Base-by-base conservation (phyloP, 2,888 invertebrate genomes). In the Deladenus siricidicola region DNA sequence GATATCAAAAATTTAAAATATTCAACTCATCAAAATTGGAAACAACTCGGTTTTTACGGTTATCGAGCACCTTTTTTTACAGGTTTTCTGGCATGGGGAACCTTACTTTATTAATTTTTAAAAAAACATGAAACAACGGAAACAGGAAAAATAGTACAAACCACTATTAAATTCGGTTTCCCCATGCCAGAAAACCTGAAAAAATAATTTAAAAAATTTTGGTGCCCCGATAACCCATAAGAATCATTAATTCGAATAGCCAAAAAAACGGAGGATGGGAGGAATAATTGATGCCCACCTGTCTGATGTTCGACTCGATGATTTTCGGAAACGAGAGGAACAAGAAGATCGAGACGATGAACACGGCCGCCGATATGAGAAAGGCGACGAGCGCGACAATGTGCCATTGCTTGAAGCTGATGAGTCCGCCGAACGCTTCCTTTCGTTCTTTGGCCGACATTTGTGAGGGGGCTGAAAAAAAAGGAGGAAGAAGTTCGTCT, bases 241-340 rank as follows among this genome's bases (percentile, higher is more conserved):
- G 17, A 28, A 17, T 51, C n/a, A 28, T 26, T 26, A 28, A 3
- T 19, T 1, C 10, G 3, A 28, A 26, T 17, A 26, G 23, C 17
- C 1, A 26, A 42, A 42, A 17, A 17, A 17, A 17, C 24, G 21
- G 49, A 3, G 24, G 19, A n/a, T 1, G 17, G 2, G 26, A 29
- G n/a, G 24, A 3, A 28, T 17, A 51, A 29, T 29, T 29, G n/a
- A 51, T 17, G 19, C 43, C 21, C 29, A 60, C 60, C 58, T 60
- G 43, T 60, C 60, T 47, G 4, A 60, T 60, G 47, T 56, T 60
- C 14, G 47, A 24, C 48, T 60, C 60, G 30, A 60, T 60, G 51
- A 60, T 49, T 59, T 58, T 28, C 10, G 42, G 56, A 34, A 60
- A 49, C 17, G 24, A 60, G 34, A 60, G 42, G 28, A 60, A 34